These are phyloP conservation scores for Balaenoptera acutorostrata DNA, from an alignment of 2,113 vertebrate genomes.

Conservation along the genomic window DNA sequence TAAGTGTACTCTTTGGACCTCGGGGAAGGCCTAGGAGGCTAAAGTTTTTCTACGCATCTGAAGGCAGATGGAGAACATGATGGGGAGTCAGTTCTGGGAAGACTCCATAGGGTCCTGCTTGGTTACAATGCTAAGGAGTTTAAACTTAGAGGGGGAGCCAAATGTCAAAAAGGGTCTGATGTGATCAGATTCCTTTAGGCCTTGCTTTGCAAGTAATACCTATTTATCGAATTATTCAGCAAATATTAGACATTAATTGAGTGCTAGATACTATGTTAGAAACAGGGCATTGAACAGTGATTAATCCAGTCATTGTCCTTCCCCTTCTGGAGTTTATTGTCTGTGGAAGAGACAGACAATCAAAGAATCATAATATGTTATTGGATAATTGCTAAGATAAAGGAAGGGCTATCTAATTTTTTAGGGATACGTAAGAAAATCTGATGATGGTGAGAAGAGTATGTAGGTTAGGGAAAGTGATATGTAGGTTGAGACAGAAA, in stretches of 20 bases:
- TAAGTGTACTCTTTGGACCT: not conserved
- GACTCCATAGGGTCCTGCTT: not conserved
- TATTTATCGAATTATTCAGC: not conserved
- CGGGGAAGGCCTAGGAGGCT: not conserved
- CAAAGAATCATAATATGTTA: not conserved
- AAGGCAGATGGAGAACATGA: not conserved
- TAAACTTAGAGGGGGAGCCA: not conserved
- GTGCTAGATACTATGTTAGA: not conserved
- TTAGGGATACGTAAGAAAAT: not conserved
- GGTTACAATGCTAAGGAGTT: not conserved
- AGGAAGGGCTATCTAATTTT: not conserved
- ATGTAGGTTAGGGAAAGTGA: not conserved
- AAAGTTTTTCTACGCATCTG: not conserved
- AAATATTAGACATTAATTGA: not conserved
- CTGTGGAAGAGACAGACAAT: not conserved
- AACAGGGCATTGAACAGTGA: not conserved
- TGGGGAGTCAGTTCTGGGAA: not conserved
- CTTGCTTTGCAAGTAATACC: not conserved
- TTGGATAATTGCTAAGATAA: not conserved
- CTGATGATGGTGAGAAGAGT: not conserved
- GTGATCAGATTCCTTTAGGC: not conserved
- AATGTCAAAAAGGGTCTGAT: not conserved
- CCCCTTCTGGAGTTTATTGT: not conserved
- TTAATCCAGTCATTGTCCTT: not conserved
- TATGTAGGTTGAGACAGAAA: not conserved